Evolutionary conservation across 1,140 invertebrate species (phyloP), one percentile per base, ranked within the genome.

Genomic region (Akabosia matsudoensis): DNA sequence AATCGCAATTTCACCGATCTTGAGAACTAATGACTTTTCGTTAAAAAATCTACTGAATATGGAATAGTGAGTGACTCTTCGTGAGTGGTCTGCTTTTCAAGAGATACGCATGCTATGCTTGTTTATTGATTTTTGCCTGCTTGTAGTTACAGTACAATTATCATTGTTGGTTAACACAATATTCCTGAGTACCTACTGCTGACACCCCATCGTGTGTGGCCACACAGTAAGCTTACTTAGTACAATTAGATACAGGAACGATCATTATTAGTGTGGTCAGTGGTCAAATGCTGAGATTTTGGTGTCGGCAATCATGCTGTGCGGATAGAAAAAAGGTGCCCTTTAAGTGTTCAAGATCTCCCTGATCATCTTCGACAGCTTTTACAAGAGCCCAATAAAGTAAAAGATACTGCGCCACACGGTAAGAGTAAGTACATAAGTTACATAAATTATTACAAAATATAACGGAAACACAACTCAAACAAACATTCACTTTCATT

Each of bases 321-420:
- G 76, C 51, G 71, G 26, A 71, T 10, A 56, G 72, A n/a, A n/a
- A n/a, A 77, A 77, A 77, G 76, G 76, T 73, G 72, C 70, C 31
- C 45, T 18, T 28, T n/a, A 30, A 31, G 30, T 31, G 28, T 28
- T 7, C 18, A n/a, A n/a, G 18, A 13, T 24, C 70, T 71, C 10
- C 70, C 7, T 10, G 13, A 22, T 30, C 26, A 14, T n/a, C 18
- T 10, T 18, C 37, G 7, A 18, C 18, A 45, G 18, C 37, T 45
- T 45, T n/a, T n/a, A n/a, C n/a, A n/a, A n/a, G n/a, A n/a, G n/a
- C n/a, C n/a, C n/a, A n/a, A n/a, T n/a, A n/a, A n/a, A n/a, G 37
- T 45, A 7, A 7, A 10, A 18, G 18, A 45, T 45, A 18, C 18
- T 45, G 18, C 37, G 18, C 37, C 18, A 45, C 37, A n/a, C 18